Conservation (phyloP, 2,888 invertebrate genomes). For the Tetranychus truncatus region DNA sequence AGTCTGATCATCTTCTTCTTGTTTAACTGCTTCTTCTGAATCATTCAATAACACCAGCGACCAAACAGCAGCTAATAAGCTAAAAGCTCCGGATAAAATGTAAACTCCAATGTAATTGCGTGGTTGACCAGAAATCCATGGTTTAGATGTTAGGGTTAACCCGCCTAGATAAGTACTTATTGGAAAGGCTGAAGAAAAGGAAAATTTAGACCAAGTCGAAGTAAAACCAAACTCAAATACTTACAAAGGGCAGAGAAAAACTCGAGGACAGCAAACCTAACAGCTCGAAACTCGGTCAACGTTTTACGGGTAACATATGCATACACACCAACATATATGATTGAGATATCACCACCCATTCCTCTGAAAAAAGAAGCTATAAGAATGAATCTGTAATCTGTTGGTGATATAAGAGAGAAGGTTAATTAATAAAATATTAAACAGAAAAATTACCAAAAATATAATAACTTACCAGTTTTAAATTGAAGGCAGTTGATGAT, state of each 20-base stretch:
- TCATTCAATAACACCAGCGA: neutral
- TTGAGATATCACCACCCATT: neutral
- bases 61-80: neutral
- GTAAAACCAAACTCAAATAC: neutral
- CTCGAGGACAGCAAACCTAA: neutral
- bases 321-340: neutral
- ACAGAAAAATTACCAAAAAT: neutral
- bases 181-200: neutral
- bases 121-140: neutral
- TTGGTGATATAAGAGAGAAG: neutral
- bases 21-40: neutral
- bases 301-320: neutral
- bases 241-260: neutral
- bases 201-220: too few relatives aligned
- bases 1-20: neutral
- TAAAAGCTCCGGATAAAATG: neutral
- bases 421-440: neutral
- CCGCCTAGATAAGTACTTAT: neutral
- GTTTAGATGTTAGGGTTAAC: neutral
- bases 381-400: neutral
- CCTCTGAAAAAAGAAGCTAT: neutral
- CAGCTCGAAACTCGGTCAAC: neutral
- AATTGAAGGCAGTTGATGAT: neutral
- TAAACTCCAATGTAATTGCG: neutral
- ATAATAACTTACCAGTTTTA: neutral